phyloP scores from a whole-genome alignment of 2,888 invertebrate genomes.

The Catocala sponsa region DNA sequence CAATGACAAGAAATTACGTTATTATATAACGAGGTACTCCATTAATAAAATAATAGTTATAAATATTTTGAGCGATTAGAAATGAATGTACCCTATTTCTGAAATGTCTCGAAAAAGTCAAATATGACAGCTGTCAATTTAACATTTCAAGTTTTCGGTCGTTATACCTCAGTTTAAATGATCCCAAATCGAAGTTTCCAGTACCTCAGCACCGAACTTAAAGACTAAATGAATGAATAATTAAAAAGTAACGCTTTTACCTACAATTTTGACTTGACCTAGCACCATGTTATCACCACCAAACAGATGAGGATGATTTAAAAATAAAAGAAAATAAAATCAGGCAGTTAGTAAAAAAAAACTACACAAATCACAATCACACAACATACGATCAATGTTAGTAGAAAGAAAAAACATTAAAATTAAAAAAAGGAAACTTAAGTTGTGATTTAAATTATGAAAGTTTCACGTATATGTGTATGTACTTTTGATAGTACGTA shows the following conservation, averaged over 20 bases:
- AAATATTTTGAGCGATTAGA: constrained; percentile 49
- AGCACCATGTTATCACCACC: constrained; percentile 82
- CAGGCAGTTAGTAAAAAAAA: constrained; percentile 79
- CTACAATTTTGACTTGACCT: constrained; percentile 60
- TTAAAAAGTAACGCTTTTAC: constrained; percentile 37
- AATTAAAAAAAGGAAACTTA: constrained; percentile 49
- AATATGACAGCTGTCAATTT: constrained; percentile 76
- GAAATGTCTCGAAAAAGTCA: constrained; percentile 70
- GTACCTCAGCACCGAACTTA: constrained; percentile 69
- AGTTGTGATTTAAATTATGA: constrained; percentile 52
- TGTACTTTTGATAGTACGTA: not conserved
- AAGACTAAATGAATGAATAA: constrained; percentile 42
- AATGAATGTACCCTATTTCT: constrained; percentile 52
- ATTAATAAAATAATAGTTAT: constrained; percentile 59
- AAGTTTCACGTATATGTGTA: constrained; percentile 54
- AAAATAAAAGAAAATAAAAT: constrained; percentile 56
- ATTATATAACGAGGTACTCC: constrained; percentile 63
- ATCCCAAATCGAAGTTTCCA: constrained; percentile 67
- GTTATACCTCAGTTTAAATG: constrained; percentile 47
- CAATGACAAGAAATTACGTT: constrained; percentile 79
- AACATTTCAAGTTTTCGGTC: constrained; percentile 67
- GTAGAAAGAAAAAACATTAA: constrained; percentile 64
- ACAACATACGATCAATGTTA: constrained; percentile 70
- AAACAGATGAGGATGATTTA: constrained; percentile 62
- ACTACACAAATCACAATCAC: constrained; percentile 69